These are phyloP conservation scores for Formica exsecta DNA, from an alignment of 1,140 invertebrate genomes.

Conservation along the genomic window DNA sequence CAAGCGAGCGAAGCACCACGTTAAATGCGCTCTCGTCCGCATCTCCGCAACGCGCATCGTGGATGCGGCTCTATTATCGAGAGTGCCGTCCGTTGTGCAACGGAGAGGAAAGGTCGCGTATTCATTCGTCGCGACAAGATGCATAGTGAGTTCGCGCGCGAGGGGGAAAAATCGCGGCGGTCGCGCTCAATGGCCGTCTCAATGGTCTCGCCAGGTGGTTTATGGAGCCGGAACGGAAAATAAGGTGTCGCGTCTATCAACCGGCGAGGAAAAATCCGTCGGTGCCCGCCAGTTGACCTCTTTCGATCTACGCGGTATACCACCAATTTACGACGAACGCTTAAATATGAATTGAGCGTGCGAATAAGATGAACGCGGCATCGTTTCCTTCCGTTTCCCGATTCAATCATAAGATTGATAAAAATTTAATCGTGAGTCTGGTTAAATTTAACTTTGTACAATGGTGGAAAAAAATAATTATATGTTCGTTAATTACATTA, in stretches of 20 bases:
- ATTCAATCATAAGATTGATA: constrained; percentile 13
- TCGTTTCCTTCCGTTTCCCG: constrained; percentile 17
- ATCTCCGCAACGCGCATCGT: constrained; percentile 27
- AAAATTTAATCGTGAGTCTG: neutral
- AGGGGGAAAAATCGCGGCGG: constrained; percentile 35
- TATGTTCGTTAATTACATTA: neutral
- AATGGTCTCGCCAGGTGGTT: constrained; percentile 54
- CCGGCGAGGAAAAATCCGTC: constrained; percentile 37
- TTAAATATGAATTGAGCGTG: constrained; percentile 44
- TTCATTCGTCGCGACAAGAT: constrained; percentile 57
- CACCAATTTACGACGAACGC: constrained; percentile 44
- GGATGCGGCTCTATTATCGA: constrained; percentile 67
- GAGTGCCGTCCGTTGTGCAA: constrained; percentile 60
- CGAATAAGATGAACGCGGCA: neutral
- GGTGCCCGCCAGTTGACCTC: constrained; percentile 30
- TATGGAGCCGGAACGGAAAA: constrained; percentile 54
- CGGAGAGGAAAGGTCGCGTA: constrained; percentile 61
- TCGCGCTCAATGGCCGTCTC: constrained; percentile 31
- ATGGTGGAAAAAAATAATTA: neutral
- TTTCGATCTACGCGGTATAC: constrained; percentile 4
- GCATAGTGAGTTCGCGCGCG: constrained; percentile 33
- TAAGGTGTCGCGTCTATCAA: constrained; percentile 54
- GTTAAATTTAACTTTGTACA: neutral
- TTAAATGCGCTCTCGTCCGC: constrained; percentile 46
- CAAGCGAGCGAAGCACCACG: constrained; percentile 32